Base-by-base conservation (phyloP, 2,888 invertebrate genomes). In the Panzeria rudis region DNA sequence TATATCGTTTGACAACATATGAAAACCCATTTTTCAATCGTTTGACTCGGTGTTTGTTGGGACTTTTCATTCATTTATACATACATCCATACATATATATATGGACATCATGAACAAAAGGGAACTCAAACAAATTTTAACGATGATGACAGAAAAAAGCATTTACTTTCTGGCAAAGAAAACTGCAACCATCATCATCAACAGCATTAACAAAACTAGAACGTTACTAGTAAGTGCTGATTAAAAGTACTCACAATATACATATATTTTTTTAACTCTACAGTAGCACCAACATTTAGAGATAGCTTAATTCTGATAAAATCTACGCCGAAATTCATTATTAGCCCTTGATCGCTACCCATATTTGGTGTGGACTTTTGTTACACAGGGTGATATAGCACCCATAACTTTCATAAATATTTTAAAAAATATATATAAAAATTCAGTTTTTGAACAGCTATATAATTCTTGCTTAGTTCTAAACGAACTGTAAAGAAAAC, bases 141-240 rank as follows among this genome's bases (percentile, higher is more conserved):
- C 41, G 62, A 59, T 62, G 56, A 73, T 62, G 62, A 69, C 68
- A 79, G 72, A 44, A 78, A 52, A 62, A 69, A n/a, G 62, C 72
- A 83, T 78, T 83, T 83, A 69, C 59, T 59, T 73, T 73, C 38
- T 54, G 47, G 25, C 52, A 64, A 62, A 35, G 52, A 62, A 79
- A 79, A 71, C 47, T 59, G 64, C 56, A 64, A 66, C 61, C 32
- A 61, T 72, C 72, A 52, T 41, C 71, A 78, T 52, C 35, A 32
- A 25, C 41, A 61, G 17, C 25, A 62, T 64, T 47, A 66, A 62
- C 44, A 69, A 32, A 76, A 76, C 69, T 75, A 32, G 54, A 81
- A 69, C 73, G 61, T 81, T 56, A 75, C 68, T 81, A 23, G 8
- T 41, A 50, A 59, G 35, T 9, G 35, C 20, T 50, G 15, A 56